Base-by-base conservation (phyloP, 1,140 invertebrate genomes). In the Leptopilina boulardi region DNA sequence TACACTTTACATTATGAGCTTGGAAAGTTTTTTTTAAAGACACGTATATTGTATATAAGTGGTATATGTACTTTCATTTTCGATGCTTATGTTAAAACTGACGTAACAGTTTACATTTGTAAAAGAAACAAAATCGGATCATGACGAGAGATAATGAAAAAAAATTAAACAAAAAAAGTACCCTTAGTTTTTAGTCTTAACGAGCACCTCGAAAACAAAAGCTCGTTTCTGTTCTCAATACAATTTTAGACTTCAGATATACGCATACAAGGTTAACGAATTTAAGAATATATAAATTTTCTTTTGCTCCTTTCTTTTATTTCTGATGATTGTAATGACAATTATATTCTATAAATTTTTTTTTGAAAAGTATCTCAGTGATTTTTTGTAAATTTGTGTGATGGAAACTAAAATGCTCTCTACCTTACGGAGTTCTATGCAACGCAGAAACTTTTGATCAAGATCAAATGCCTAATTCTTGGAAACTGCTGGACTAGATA, bases 191-290 rank as follows among this genome's bases (percentile, higher is more conserved):
- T 66, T 34, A 66, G 59, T 66, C 59, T 30, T 66, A 66, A 66
- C 59, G 59, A 66, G 59, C 59, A 66, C 59, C 59, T 66, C 11
- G 59, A 30, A 66, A n/a, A 66, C 59, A 66, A 66, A 66, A 30
- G 26, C 23, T 66, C 13, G 26, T 30, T 66, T 66, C 59, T 23
- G 23, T 30, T 30, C 15, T 23, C 26, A 15, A n/a, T 2, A 3
- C n/a, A 51, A 18, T 10, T 23, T 30, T n/a, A 5, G 26, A 21
- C 11, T 59, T 26, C 4, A 13, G 23, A 3, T n/a, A 15, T 26
- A 18, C n/a, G n/a, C 47, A 51, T 51, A n/a, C 47, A 51, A 51
- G 47, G 47, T 51, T 51, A 51, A 18, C n/a, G n/a, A 51, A n/a
- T 51, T 51, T n/a, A n/a, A 51, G 47, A 51, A 4, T 51, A n/a